A percentile compares a stretch with the other conserved stretches of the same genome.
Evolutionary conservation across 2,113 vertebrate genomes (phyloP).

Genomic region (Peromyscus maniculatus): DNA sequence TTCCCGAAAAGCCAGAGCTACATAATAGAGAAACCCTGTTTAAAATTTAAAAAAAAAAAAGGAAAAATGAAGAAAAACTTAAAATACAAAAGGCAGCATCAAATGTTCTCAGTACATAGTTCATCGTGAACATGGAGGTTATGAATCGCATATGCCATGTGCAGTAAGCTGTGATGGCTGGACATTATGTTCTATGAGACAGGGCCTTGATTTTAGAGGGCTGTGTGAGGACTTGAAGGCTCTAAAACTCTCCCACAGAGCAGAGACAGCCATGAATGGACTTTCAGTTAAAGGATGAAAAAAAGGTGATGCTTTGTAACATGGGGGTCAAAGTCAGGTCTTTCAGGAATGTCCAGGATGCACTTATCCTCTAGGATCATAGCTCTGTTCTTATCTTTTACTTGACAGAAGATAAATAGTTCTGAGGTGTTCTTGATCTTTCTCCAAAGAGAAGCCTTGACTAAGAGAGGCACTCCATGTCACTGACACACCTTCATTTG

Average conservation of each 20-base stretch:
- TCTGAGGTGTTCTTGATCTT: not conserved
- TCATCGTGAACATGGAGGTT: too few species aligned
- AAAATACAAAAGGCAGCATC: not conserved
- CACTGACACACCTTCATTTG: not conserved
- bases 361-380: not conserved
- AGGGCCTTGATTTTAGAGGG: rapidly evolving
- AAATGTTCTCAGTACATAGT: rapidly evolving
- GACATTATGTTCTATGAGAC: too few species aligned
- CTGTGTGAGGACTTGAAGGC: rapidly evolving
- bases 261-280: not conserved
- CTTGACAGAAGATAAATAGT: not conserved
- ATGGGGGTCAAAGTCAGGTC: not conserved
- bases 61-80: not conserved
- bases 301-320: not conserved
- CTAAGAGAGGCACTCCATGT: not conserved
- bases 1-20: not conserved
- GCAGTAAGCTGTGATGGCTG: not conserved
- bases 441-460: not conserved
- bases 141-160: too few species aligned
- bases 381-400: not conserved
- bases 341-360: not conserved
- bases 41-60: too few species aligned
- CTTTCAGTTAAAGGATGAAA: not conserved
- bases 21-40: not conserved
- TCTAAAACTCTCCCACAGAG: not conserved